Conservation (phyloP, 2,888 invertebrate species). For the Drosophila mercatorum region DNA sequence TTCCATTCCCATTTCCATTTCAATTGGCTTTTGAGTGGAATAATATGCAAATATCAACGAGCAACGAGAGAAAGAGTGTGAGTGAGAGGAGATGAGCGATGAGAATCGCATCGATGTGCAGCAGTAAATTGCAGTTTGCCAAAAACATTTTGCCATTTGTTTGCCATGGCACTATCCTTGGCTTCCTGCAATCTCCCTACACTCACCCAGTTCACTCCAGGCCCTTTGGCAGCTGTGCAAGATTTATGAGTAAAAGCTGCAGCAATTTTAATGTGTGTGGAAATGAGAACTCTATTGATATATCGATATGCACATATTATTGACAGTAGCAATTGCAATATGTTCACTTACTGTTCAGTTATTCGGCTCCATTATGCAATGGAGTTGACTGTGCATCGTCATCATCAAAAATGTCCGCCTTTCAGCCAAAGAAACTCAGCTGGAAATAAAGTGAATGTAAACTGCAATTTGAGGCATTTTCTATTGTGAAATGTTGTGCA, state of each 20-base stretch:
- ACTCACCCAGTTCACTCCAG: neutral
- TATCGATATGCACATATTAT: conserved; percentile 65
- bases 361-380: conserved; percentile 35
- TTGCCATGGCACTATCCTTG: conserved; percentile 16
- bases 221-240: conserved; percentile 9
- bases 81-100: conserved; percentile 19
- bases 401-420: neutral
- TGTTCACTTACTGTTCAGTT: conserved; percentile 42
- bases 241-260: conserved; percentile 63
- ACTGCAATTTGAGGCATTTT: neutral
- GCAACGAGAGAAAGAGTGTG: conserved; percentile 12
- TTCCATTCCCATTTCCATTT: conserved; percentile 66
- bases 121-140: conserved; percentile 76
- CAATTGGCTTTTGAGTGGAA: conserved; percentile 75
- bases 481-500: neutral
- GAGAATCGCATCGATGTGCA: conserved; percentile 41
- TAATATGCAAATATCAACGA: conserved; percentile 74
- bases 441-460: neutral
- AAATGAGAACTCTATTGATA: conserved; percentile 73
- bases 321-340: conserved; percentile 64
- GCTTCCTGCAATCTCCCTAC: too few relatives aligned
- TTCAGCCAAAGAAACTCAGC: conserved; percentile 4
- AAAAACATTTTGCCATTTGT: conserved; percentile 75
- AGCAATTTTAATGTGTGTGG: conserved; percentile 75
- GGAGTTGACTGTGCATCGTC: conserved; percentile 5